phyloP scores from a whole-genome alignment of 2,113 vertebrate species.

The Mustela nigripes region DNA sequence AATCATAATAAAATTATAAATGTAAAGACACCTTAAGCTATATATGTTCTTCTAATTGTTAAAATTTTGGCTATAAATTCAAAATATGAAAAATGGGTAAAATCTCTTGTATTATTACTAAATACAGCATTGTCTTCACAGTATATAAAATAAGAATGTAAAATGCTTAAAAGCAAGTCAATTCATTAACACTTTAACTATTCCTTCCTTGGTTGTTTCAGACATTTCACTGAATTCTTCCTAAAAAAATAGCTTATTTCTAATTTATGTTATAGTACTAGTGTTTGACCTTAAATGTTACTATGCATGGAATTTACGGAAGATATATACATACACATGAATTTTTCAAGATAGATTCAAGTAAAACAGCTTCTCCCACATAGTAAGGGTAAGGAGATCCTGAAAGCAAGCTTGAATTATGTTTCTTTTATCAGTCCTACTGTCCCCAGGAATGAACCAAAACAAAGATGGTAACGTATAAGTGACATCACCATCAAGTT shows the following conservation, averaged over 20 bases:
- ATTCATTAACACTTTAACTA: not conserved
- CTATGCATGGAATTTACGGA: slow-evolving; percentile 27
- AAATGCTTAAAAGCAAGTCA: not conserved
- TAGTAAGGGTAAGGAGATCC: slow-evolving; percentile 73
- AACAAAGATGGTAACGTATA: slow-evolving; percentile 84
- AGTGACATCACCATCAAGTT: slow-evolving; percentile 89
- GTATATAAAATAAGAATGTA: not conserved
- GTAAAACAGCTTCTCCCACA: slow-evolving; percentile 82
- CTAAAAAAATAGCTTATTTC: not conserved
- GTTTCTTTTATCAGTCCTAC: slow-evolving; percentile 82
- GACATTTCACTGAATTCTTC: not conserved
- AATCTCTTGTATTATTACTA: not conserved
- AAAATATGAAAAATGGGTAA: not conserved
- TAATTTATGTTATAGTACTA: not conserved
- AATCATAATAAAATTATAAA: not conserved
- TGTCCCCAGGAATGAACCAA: slow-evolving; percentile 82
- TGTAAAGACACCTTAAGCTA: slow-evolving; percentile 2
- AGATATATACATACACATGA: slow-evolving; percentile 82
- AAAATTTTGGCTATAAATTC: not conserved
- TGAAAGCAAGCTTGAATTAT: slow-evolving; percentile 85
- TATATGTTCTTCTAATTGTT: not conserved
- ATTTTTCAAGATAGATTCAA: slow-evolving; percentile 81
- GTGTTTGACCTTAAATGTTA: slow-evolving; percentile 49
- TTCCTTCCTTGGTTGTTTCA: not conserved
- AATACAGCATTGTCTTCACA: not conserved